Base-by-base conservation (phyloP, 2,888 invertebrate genomes). In the Dolomedes plantarius region DNA sequence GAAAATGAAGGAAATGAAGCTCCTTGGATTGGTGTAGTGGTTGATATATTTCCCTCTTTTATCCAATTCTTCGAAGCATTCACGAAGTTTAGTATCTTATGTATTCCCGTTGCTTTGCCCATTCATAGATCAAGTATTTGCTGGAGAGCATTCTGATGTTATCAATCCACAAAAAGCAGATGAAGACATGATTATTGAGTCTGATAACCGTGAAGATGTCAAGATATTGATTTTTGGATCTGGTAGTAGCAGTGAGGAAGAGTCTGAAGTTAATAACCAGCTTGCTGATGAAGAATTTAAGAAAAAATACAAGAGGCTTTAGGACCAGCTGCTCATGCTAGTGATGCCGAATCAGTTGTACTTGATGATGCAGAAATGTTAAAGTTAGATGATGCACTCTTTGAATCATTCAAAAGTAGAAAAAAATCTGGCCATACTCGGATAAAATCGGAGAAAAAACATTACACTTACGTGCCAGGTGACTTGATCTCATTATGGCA, bases 301-400 rank as follows among this genome's bases (percentile, higher is more conserved):
- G 64, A 36, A 77, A 36, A 88, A 68, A 62, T 89, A 11, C 68
- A 87, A 69, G 72, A 82, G 29, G 89, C 87, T 56, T 75, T 89
- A 23, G 89, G 88, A 39, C 31, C 73, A 46, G 89, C 88, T 23
- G 89, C 80, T 50, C 87, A 89, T 39, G 69, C 62, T 46, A 78
- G 83, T 67, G 85, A 88, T 76, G 87, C 41, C 3, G 87, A 87
- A 36, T 83, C 87, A 2, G 62, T 81, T 62, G 83, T 83, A 41
- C 31, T 89, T 39, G 81, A 81, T 31, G 89, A 89, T 71, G 69
- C 80, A 11, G 89, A 89, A 72, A 89, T 89, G 89, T 88, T 87
- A 67, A 87, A 88, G 41, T n/a, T 89, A 13, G 89, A 89, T 65
- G 87, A 88, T 29, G 56, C 87, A 28, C 50, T 89, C 29, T 75